Base-by-base conservation (phyloP, 2,888 invertebrate genomes). In the Pristionchus mayeri region DNA sequence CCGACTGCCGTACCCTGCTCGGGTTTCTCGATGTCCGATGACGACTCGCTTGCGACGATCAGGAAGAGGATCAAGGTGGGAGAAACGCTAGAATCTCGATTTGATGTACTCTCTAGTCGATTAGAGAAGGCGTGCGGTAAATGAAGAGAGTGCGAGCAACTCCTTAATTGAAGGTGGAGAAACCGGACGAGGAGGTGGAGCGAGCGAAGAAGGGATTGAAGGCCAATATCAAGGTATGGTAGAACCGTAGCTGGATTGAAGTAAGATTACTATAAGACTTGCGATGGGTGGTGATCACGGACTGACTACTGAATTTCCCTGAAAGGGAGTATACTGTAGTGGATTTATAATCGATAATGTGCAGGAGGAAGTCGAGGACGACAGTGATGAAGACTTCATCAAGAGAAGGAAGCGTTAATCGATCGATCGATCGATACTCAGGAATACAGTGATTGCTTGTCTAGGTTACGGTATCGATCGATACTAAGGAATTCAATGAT, bases 1-100 rank as follows among this genome's bases (percentile, higher is more conserved):
- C 16, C 57, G n/a, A n/a, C 44, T 18, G 18, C 63, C 63, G 34
- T 63, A 63, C 18, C 6, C 34, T 18, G 4, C 16, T 30, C 18
- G 11, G 60, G 37, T 3, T 3, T 54, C 79, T 9, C 30, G 7
- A 1, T 18, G 0, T 52, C 52, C 3, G 80, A 80, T 18, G 80
- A 80, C 40, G 80, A 80, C 0, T 24, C 57, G 11, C 37, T 80
- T 6, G 34, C 80, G 13, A 18, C 44, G 27, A 80, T 80, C n/a
- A 57, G 57, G 2, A 57, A 57, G 34, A 52, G 57, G n/a, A 76
- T 76, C 16, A 37, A 40, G n/a, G n/a, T n/a, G n/a, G n/a, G n/a
- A n/a, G n/a, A n/a, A n/a, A n/a, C n/a, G n/a, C n/a, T n/a, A n/a
- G n/a, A n/a, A n/a, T n/a, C n/a, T n/a, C n/a, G n/a, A n/a, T n/a